Evolutionary conservation across 2,888 invertebrate genomes (phyloP).

Genomic region (Rhogogaster chlorosoma): DNA sequence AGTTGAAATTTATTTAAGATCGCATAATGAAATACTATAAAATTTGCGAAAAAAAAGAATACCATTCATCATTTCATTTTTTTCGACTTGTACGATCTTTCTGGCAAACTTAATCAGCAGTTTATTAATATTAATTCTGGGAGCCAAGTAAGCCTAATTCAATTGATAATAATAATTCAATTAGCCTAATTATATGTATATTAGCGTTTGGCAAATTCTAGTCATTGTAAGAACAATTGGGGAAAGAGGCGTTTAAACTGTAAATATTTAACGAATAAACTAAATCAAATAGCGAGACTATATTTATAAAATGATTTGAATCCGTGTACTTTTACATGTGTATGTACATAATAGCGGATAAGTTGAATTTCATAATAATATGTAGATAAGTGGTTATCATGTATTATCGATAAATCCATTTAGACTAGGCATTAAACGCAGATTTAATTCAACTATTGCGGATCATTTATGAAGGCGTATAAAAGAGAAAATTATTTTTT

Average conservation of each 20-base stretch:
- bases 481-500: not conserved
- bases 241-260: conserved; percentile 57
- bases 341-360: not conserved
- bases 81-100: too few species aligned
- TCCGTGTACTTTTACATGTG: not conserved
- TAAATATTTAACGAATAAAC: conserved; percentile 53
- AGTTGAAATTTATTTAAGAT: too few species aligned
- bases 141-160: not conserved
- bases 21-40: not conserved
- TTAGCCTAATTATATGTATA: not conserved
- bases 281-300: not conserved
- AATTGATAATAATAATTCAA: not conserved
- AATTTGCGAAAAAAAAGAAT: not conserved
- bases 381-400: not conserved
- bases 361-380: not conserved
- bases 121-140: too few species aligned
- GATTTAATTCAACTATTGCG: not conserved
- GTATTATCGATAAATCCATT: not conserved
- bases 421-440: not conserved
- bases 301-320: not conserved
- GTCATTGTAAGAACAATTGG: conserved; percentile 56
- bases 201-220: conserved; percentile 54
- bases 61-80: too few species aligned
- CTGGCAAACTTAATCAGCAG: too few species aligned
- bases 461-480: not conserved